Conservation (phyloP, 2,797 vertebrate species). For the Rachycentron canadum region DNA sequence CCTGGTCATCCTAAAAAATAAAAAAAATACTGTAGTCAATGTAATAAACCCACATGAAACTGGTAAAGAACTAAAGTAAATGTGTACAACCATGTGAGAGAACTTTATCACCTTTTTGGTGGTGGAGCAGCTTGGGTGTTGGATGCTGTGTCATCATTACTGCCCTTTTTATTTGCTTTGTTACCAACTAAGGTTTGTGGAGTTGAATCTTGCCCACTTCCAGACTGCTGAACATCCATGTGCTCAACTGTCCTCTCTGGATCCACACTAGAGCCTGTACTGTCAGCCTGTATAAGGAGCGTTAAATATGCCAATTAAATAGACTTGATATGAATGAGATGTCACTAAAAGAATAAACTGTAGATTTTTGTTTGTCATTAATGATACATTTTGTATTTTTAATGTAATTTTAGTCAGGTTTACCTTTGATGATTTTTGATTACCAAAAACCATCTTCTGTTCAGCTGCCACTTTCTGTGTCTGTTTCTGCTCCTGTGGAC, state of each 20-base stretch:
- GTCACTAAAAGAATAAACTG: rapidly evolving
- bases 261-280: constrained; percentile 65
- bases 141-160: background rate
- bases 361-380: rapidly evolving
- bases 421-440: constrained; percentile 59
- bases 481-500: constrained; percentile 15
- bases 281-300: constrained; percentile 39
- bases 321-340: background rate
- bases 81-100: background rate
- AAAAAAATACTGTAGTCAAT: background rate
- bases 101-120: constrained; percentile 62
- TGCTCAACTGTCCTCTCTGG: background rate
- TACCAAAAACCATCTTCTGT: constrained; percentile 57
- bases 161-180: background rate
- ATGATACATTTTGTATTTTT: background rate
- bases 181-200: constrained; percentile 16
- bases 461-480: background rate
- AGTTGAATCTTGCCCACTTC: background rate
- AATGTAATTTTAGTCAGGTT: rapidly evolving
- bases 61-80: background rate
- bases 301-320: background rate
- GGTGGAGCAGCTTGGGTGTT: background rate
- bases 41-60: background rate
- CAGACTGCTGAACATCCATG: constrained; percentile 44
- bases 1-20: constrained; percentile 55